Conservation (phyloP, 2,797 vertebrate species). For the Tragelaphus oryx region DNA sequence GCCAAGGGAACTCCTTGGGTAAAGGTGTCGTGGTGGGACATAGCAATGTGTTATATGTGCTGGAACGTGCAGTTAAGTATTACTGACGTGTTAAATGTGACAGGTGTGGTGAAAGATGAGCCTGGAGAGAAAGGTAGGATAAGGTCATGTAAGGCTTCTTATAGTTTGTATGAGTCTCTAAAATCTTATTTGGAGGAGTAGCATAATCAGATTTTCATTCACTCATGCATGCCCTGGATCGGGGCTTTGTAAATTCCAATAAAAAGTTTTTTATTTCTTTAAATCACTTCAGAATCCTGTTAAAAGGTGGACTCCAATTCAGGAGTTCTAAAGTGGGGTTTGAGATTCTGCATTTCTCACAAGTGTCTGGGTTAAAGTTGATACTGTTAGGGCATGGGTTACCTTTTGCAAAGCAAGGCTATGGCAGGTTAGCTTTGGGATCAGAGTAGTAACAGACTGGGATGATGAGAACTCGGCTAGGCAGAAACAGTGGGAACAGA, state of each 20-base stretch:
- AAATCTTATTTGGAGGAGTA: neutral
- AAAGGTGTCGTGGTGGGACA: neutral
- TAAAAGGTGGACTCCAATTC: neutral
- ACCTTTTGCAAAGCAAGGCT: neutral
- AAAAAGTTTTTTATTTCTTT: neutral
- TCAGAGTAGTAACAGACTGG: neutral
- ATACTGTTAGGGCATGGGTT: neutral
- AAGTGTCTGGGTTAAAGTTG: neutral
- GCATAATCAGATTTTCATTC: neutral
- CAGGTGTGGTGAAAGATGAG: neutral
- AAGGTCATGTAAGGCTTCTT: neutral
- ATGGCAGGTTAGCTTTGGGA: neutral
- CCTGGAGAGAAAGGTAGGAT: neutral
- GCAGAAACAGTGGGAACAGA: neutral
- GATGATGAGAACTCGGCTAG: neutral
- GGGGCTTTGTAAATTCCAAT: neutral
- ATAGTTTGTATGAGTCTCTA: neutral
- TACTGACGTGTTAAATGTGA: neutral
- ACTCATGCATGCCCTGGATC: neutral
- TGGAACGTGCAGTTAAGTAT: neutral
- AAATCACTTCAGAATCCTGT: neutral
- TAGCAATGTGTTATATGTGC: neutral
- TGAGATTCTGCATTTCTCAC: neutral
- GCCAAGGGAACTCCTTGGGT: neutral
- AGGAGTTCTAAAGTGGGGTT: neutral